phyloP scores from a whole-genome alignment of 2,113 vertebrate genomes.

The Mastomys natalensis region DNA sequence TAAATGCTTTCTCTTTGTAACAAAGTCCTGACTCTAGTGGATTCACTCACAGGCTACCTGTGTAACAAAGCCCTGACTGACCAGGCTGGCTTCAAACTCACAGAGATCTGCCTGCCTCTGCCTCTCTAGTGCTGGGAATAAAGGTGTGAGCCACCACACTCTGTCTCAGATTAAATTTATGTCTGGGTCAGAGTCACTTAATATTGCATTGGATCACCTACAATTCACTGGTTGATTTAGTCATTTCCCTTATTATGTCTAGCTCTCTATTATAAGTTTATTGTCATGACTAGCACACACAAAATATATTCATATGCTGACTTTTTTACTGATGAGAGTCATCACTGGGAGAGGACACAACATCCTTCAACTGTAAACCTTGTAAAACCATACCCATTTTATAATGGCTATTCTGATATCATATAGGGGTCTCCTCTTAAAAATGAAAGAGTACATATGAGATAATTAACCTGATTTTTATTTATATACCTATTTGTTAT shows the following conservation, averaged over 20 bases:
- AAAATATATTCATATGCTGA: neutral
- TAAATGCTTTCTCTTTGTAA: no score
- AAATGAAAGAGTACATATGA: neutral
- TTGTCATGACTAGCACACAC: neutral
- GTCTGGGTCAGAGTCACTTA: neutral
- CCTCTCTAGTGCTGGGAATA: neutral
- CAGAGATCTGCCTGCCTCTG: neutral
- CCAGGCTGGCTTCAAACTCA: neutral
- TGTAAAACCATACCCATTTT: neutral
- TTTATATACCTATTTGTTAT: neutral
- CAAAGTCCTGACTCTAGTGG: no score
- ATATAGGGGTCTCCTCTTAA: neutral
- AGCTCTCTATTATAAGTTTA: neutral
- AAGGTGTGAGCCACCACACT: neutral
- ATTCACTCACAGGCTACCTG: no score
- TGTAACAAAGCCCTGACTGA: neutral
- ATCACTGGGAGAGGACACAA: neutral
- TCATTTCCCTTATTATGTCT: neutral
- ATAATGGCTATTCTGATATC: neutral
- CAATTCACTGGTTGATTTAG: neutral
- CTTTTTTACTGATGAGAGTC: slow-evolving; percentile 12
- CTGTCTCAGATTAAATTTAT: neutral
- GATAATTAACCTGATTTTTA: neutral
- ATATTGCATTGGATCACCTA: neutral
- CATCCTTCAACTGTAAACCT: neutral